Evolutionary conservation across 2,113 vertebrate genomes (phyloP).

Genomic region (Elephas maximus): DNA sequence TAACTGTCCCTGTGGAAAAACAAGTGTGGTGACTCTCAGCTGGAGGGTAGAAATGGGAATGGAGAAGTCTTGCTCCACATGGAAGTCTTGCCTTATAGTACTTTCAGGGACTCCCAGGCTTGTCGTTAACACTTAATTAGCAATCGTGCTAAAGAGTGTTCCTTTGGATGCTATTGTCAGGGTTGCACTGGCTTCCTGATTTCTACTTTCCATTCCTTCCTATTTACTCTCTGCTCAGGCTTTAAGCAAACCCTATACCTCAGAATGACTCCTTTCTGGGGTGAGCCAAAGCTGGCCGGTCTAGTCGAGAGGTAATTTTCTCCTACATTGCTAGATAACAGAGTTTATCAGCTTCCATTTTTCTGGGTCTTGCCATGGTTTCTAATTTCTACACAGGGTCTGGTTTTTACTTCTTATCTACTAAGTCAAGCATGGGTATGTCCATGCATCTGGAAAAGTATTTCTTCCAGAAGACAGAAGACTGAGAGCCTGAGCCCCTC

Average conservation of each 20-base stretch:
- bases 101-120: neutral
- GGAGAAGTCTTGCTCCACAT: neutral
- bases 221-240: neutral
- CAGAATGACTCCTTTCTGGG: neutral
- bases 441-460: neutral
- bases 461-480: neutral
- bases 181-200: neutral
- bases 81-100: neutral
- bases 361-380: neutral
- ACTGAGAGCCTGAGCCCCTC: neutral
- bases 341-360: neutral
- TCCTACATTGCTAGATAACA: neutral
- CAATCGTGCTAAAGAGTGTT: neutral
- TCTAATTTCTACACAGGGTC: neutral
- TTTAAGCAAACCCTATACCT: neutral
- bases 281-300: neutral
- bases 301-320: neutral
- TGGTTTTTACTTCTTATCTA: slow-evolving; percentile 1
- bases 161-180: neutral
- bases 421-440: neutral
- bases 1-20: neutral
- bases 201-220: neutral
- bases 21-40: neutral
- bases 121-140: neutral
- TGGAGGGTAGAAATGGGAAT: neutral